Evolutionary conservation across 2,113 vertebrate genomes (phyloP), one percentile per base, ranked within the genome.

Genomic region (Xiphophorus couchianus): DNA sequence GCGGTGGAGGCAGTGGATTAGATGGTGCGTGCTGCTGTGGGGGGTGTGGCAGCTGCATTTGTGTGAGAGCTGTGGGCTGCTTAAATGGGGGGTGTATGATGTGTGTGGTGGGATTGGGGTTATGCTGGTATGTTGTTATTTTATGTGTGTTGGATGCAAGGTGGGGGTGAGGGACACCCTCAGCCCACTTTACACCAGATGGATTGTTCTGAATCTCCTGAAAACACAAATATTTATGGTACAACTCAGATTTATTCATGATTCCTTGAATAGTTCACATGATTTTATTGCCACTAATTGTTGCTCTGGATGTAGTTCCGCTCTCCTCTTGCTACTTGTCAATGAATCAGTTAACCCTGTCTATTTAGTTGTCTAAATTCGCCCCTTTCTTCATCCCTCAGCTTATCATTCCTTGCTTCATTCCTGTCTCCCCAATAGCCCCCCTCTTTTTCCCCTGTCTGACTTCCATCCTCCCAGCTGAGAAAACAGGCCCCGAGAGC

Each of bases 401-500:
- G 60, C 63, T 64, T 69, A 51, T 71, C 75, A 62, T 33, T 74
- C 62, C 80, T 73, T 31, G 71, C 61, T 85, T 75, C 73, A 68
- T 86, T 81, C 76, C 81, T 70, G 31, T 71, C 86, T 77, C 77
- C 66, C 31, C 31, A 31, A 58, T 3, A 9, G 0, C 22, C 39
- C 75, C 22, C 7, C 2, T 9, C 9, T 73, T 77, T 77, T 54
- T 63, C 66, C 48, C 51, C 76, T 77, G 84, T 92, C 91, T 92
- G 85, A 88, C 82, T 90, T 91, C 86, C 80, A 89, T 88, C 82
- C 87, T 89, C 84, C 88, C 94, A 94, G 93, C 91, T 94, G 93
- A 90, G 80, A 94, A 93, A 93, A 93, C 88, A 90, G 84, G 76
- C 68, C 69, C 72, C 9, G 54, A 78, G 73, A 73, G 51, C 77